Base-by-base conservation (phyloP, 2,888 invertebrate genomes). In the Osmoderma eremita region DNA sequence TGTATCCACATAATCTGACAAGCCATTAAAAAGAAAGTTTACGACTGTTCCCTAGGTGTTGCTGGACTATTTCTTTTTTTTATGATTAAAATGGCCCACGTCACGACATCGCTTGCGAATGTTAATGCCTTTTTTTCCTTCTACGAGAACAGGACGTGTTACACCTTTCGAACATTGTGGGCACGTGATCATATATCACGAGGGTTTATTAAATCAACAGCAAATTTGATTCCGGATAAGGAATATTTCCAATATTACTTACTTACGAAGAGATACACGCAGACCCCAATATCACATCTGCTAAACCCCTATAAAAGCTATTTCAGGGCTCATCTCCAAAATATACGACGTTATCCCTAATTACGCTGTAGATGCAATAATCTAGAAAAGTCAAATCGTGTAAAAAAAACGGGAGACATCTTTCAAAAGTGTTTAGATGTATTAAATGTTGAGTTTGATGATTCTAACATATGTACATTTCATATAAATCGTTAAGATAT, bases 21-120 rank as follows among this genome's bases (percentile, higher is more conserved):
- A 8, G 41, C 56, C 22, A 56, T 56, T 56, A 56, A 56, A 56
- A 56, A 56, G 22, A 6, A 22, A 56, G 56, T 56, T 56, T 56
- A 56, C 22, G 41, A 20, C 22, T 10, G 20, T 30, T 8, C 30
- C 6, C 10, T 10, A 30, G 30, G 30, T 30, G 30, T 30, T 5
- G 17, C 13, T 10, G 22, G 56, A 20, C 22, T n/a, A n/a, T n/a
- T n/a, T 41, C n/a, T 30, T 56, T 56, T 38, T 42, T 56, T 18
- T 56, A 20, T 30, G 30, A 30, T 56, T 54, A 39, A 56, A 56
- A 56, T 56, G 18, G n/a, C 22, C 42, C 17, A 22, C 41, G 42
- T 56, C 56, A 56, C 56, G 56, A 56, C 12, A 56, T n/a, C 13
- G 53, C 50, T n/a, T 53, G 38, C 41, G 20, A 41, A 56, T 42